phyloP scores from a whole-genome alignment of 53 echinoderm and acorn worm species.

The Astropecten irregularis region DNA sequence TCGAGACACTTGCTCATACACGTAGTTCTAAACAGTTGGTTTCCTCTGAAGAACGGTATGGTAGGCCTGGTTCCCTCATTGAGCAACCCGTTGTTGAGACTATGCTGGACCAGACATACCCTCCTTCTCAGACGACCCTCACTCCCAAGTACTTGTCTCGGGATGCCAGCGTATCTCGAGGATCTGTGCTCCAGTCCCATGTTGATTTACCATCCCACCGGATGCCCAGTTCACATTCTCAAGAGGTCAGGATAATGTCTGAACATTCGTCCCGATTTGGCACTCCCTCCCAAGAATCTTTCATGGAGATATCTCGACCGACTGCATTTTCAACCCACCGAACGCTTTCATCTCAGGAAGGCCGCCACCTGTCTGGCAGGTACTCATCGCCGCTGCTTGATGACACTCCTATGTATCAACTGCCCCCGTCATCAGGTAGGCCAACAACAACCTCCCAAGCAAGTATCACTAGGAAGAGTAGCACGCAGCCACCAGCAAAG shows the following conservation, averaged over 20 bases:
- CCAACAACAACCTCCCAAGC: not conserved
- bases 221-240: not conserved
- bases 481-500: not conserved
- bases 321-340: too few species aligned
- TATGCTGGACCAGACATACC: not conserved
- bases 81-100: not conserved
- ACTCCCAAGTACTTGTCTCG: not conserved
- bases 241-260: too few species aligned
- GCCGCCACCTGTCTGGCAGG: not conserved
- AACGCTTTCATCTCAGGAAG: too few species aligned
- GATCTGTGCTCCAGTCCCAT: not conserved
- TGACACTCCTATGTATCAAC: not conserved
- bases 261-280: too few species aligned
- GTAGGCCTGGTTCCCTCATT: too few species aligned
- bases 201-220: not conserved
- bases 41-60: too few species aligned
- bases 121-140: not conserved
- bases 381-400: not conserved
- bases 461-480: not conserved
- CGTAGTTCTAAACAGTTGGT: not conserved
- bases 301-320: too few species aligned
- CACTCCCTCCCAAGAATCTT: too few species aligned
- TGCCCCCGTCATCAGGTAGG: not conserved
- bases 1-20: not conserved
- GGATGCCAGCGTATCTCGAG: not conserved